Percentiles rank a stretch among this genome's conserved stretches.
phyloP scores from a whole-genome alignment of 1,140 invertebrate species.

The Listronotus oregonensis region DNA sequence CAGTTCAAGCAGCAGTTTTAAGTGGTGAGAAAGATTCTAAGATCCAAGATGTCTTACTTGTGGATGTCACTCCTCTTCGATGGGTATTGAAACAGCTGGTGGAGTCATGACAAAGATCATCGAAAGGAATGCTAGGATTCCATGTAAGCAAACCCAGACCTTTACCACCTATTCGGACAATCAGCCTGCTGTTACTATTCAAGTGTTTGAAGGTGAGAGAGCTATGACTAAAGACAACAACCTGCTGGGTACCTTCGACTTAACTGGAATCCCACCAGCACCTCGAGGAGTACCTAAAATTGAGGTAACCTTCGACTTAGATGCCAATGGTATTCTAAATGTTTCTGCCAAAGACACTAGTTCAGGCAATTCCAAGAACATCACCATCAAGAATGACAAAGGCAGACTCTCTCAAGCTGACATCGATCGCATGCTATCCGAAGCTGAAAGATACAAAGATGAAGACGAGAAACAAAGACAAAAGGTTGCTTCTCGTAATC shows the following conservation, averaged over 20 bases:
- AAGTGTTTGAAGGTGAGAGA: slow-evolving; percentile 69
- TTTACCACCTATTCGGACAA: slow-evolving; percentile 54
- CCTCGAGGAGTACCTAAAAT: slow-evolving; percentile 53
- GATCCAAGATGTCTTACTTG: too few species aligned
- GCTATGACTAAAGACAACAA: slow-evolving; percentile 73
- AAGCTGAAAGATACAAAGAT: too few species aligned
- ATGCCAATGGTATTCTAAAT: too few species aligned
- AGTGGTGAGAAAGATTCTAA: slow-evolving; percentile 57
- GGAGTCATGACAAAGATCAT: slow-evolving; percentile 57
- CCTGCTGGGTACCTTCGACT: slow-evolving; percentile 72
- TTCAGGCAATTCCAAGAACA: too few species aligned
- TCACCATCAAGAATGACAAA: too few species aligned
- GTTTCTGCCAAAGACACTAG: too few species aligned
- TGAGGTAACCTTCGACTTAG: slow-evolving; percentile 19
- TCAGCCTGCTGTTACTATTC: slow-evolving; percentile 62
- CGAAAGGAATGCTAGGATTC: slow-evolving; percentile 62
- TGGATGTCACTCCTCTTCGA: slow-evolving; percentile 39
- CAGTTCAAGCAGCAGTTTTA: slow-evolving; percentile 73
- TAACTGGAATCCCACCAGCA: slow-evolving; percentile 69
- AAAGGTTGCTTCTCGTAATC: too few species aligned
- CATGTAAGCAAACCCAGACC: slow-evolving; percentile 60
- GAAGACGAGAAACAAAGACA: too few species aligned
- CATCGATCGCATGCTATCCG: too few species aligned
- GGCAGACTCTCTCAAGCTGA: too few species aligned
- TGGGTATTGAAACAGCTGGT: slow-evolving; percentile 58